A percentile compares a stretch with the other conserved stretches of the same genome.
These are phyloP conservation scores for Saturnia japonica DNA, from an alignment of 2,888 invertebrate genomes.

Conservation along the genomic window DNA sequence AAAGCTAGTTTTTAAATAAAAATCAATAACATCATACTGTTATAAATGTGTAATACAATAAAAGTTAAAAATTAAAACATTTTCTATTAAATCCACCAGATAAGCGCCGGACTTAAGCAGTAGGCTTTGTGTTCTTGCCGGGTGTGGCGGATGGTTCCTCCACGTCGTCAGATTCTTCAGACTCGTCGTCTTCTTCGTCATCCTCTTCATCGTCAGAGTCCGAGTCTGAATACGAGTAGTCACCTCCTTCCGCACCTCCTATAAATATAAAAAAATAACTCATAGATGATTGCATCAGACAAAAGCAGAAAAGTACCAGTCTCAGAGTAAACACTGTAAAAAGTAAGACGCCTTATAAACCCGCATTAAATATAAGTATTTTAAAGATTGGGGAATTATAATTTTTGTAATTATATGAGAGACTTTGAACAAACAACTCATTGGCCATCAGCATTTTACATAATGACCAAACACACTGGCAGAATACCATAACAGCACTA, in stretches of 20 bases:
- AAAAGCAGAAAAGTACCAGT: too few relatives aligned
- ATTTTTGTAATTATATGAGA: too few relatives aligned
- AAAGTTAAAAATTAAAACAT: conserved; percentile 13
- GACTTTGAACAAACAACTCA: too few relatives aligned
- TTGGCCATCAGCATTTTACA: too few relatives aligned
- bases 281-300: too few relatives aligned
- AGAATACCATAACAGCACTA: too few relatives aligned
- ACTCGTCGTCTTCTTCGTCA: conserved; percentile 56
- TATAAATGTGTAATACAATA: conserved; percentile 20
- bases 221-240: conserved; percentile 67
- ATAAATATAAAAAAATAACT: neutral
- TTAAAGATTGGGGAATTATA: too few relatives aligned
- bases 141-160: conserved; percentile 32
- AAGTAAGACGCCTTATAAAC: too few relatives aligned
- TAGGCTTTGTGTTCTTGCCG: conserved; percentile 5
- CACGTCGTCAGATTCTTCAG: conserved; percentile 54
- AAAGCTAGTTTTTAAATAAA: too few relatives aligned
- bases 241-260: conserved; percentile 68
- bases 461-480: too few relatives aligned
- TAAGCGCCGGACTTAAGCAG: neutral
- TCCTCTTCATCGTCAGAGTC: conserved; percentile 78
- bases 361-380: too few relatives aligned
- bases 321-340: too few relatives aligned
- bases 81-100: neutral
- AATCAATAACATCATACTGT: neutral